These are phyloP conservation scores for Ptychochromis oligacanthus DNA, from an alignment of 2,113 vertebrate genomes.

Conservation along the genomic window DNA sequence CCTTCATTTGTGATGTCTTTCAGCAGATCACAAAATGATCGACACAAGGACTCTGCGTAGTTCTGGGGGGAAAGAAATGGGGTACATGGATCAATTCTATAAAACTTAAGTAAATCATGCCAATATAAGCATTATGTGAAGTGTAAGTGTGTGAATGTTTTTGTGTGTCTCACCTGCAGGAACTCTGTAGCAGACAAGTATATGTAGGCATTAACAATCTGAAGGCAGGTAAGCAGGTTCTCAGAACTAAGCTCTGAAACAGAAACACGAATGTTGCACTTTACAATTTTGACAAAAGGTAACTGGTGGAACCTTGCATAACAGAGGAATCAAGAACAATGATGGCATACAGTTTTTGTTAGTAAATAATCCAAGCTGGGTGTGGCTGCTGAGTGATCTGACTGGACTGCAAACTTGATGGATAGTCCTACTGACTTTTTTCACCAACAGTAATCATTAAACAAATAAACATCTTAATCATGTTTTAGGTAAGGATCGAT, in stretches of 20 bases:
- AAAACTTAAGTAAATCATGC: background rate
- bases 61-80: slow-evolving; percentile 74
- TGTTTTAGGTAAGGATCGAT: too few relatives aligned
- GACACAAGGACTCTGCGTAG: slow-evolving; percentile 88
- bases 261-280: slow-evolving; percentile 51
- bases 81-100: background rate
- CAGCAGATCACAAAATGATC: slow-evolving; percentile 90
- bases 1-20: slow-evolving; percentile 94
- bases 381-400: background rate
- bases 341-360: background rate
- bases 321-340: background rate
- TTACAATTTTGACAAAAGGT: slow-evolving; percentile 8
- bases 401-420: background rate
- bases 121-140: background rate
- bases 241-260: slow-evolving; percentile 93
- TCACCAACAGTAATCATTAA: too few relatives aligned
- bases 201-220: slow-evolving; percentile 95
- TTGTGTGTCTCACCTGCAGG: slow-evolving; percentile 86
- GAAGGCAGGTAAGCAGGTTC: slow-evolving; percentile 94
- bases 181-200: slow-evolving; percentile 93
- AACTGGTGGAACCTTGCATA: background rate
- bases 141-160: background rate
- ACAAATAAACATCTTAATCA: too few relatives aligned
- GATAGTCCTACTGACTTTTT: background rate
- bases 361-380: background rate